Base-by-base conservation (phyloP, 1,140 invertebrate species). In the Scylla paramamosain region DNA sequence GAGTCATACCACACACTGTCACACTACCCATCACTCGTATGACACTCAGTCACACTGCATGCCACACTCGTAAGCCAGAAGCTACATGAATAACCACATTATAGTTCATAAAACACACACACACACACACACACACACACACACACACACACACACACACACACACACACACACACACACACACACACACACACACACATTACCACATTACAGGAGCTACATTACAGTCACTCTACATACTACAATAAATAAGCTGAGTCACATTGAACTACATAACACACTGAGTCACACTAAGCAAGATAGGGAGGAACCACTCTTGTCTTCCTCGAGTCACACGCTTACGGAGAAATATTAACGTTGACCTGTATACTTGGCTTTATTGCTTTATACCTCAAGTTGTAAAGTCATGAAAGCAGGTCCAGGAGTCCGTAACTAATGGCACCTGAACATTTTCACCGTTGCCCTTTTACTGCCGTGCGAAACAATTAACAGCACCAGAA, bases 61-160 rank as follows among this genome's bases (percentile, higher is more conserved):
- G 25, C 84, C 32, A 32, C 32, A 31, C 29, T 10, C 32, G 10
- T 8, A 86, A 10, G 10, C 84, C 4, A 4, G 82, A 83, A 6
- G 25, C 25, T 28, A 83, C 7, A 25, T n/a, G 82, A 6, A 28
- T 83, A 8, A 28, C 4, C 4, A 31, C 25, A 83, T 6, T 28
- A 31, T 25, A 7, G 25, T 8, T 83, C 82, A 83, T 31, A 25
- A 4, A 4, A 31, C 84, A 86, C 20, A 31, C 28, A 86, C 28
- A 31, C 84, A 29, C 10, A 31, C 84, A 86, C 84, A 31, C 84
- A 86, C 84, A 31, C 84, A 86, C 84, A 31, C 84, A 86, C 84
- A 31, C 84, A 86, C 84, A 31, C 84, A 86, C 84, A 31, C 84
- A 86, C 84, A 31, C 84, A 86, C 84, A 31, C 84, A 86, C 84